A percentile compares a stretch with the other conserved stretches of the same genome.
These are phyloP conservation scores for Laupala kohalensis DNA, from an alignment of 1,140 invertebrate species.

Conservation along the genomic window DNA sequence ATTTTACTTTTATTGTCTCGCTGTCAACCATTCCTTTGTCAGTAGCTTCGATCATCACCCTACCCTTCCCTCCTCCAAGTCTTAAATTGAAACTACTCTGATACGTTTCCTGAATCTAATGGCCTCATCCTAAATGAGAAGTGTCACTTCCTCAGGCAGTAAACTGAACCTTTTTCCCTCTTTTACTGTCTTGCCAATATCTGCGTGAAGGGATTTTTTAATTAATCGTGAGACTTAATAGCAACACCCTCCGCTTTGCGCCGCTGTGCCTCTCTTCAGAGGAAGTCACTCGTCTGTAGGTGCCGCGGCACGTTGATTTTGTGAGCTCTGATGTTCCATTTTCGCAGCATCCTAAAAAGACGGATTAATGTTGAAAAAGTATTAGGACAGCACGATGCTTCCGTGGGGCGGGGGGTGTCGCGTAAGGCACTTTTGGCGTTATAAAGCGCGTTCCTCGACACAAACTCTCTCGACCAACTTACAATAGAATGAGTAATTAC, in stretches of 20 bases:
- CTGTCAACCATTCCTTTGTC: no score
- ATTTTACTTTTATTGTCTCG: no score
- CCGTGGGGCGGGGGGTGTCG: not conserved
- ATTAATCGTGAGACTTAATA: not conserved
- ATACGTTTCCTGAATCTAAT: not conserved
- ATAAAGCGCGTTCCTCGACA: no score
- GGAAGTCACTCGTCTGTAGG: not conserved
- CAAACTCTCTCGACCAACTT: not conserved
- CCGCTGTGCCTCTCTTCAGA: not conserved
- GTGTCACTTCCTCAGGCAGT: not conserved
- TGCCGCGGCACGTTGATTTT: no score
- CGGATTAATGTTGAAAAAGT: not conserved
- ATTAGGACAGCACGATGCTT: not conserved
- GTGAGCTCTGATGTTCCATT: not conserved
- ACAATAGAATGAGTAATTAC: not conserved
- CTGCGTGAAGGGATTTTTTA: not conserved
- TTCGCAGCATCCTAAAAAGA: not conserved
- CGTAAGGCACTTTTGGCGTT: no score
- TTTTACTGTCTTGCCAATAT: not conserved
- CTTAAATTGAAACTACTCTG: not conserved
- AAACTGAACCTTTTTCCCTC: not conserved
- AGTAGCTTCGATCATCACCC: no score
- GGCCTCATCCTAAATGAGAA: not conserved
- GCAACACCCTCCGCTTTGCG: not conserved
- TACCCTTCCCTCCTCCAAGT: not conserved